Evolutionary conservation across 2,888 invertebrate genomes (phyloP), one percentile per base, ranked within the genome.

Genomic region (Drosophila mettleri): DNA sequence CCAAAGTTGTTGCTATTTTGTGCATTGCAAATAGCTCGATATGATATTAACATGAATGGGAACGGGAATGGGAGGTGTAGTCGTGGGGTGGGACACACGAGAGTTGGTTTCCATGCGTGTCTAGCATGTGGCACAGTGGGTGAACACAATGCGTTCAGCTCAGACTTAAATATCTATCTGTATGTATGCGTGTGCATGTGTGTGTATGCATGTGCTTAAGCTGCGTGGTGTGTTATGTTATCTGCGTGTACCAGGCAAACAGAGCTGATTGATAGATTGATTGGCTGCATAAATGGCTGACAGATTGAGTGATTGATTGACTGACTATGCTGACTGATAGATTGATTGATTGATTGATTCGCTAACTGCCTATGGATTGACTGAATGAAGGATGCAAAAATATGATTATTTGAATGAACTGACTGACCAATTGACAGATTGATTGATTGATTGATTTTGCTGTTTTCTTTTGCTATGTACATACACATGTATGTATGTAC

Each of bases 1-100:
- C 39, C 58, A 22, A 55, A 55, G 51, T 74, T 76, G 71, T 64
- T 59, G 54, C 51, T 75, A 51, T 57, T 57, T 55, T 52, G 53
- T 71, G 76, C 55, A 75, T 49, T 63, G 57, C 27, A 62, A 69
- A 70, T 72, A 45, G 57, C 33, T 51, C 49, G 39, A 61, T 57
- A 38, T 39, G 38, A 46, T 69, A 29, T 38, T 39, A 20, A 41
- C 43, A 33, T 45, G 49, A 38, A 33, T 16, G 31, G 45, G 46
- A 31, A 31, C 9, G 31, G 14, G 38, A 14, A 5, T 39, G 14
- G 3, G 22, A 14, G 31, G 5, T 18, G 20, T 12, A 39, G 39
- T 41, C 22, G 39, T 7, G 51, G 36, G 18, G 22, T 34, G 31
- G 18, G 10, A 1, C 3, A 38, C 16, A 27, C 20, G 12, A 31